phyloP scores from a whole-genome alignment of 2,797 vertebrate genomes.

The Sebastes minor region DNA sequence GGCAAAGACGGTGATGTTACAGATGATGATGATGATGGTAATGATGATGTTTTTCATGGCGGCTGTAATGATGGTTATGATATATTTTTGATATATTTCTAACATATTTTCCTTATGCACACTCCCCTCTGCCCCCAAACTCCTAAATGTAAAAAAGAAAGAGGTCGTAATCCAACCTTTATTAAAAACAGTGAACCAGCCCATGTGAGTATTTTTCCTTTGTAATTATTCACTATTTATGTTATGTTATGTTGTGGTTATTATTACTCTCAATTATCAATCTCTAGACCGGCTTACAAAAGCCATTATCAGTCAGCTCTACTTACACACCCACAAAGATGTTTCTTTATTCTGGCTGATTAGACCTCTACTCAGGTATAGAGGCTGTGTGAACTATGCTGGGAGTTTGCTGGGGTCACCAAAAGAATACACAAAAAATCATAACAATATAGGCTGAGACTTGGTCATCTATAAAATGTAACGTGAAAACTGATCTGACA shows the following conservation, averaged over 20 bases:
- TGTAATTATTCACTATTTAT: neutral
- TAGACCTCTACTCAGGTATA: neutral
- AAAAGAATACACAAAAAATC: neutral
- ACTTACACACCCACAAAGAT: neutral
- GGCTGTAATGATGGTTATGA: conserved; percentile 60
- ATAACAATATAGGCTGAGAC: neutral
- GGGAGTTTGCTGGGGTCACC: neutral
- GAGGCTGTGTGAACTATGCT: neutral
- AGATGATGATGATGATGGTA: conserved; percentile 42
- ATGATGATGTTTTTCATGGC: conserved; percentile 48
- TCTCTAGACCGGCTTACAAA: neutral
- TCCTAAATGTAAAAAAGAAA: conserved; percentile 64
- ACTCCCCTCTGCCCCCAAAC: conserved; percentile 57
- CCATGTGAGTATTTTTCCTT: conserved; percentile 31
- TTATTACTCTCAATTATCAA: neutral
- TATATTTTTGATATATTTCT: conserved; percentile 76
- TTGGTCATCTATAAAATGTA: neutral
- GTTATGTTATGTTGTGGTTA: neutral
- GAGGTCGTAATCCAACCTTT: conserved; percentile 67
- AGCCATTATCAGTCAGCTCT: neutral
- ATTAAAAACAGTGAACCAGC: conserved; percentile 82
- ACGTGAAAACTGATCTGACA: too few species aligned
- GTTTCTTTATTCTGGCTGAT: neutral
- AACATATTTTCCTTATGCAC: conserved; percentile 70
- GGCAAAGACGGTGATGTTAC: conserved; percentile 37